Percentiles rank a stretch among this genome's conserved stretches.
These are phyloP conservation scores for Pseudolycoriella hygida DNA, from an alignment of 2,888 invertebrate genomes.

Conservation along the genomic window DNA sequence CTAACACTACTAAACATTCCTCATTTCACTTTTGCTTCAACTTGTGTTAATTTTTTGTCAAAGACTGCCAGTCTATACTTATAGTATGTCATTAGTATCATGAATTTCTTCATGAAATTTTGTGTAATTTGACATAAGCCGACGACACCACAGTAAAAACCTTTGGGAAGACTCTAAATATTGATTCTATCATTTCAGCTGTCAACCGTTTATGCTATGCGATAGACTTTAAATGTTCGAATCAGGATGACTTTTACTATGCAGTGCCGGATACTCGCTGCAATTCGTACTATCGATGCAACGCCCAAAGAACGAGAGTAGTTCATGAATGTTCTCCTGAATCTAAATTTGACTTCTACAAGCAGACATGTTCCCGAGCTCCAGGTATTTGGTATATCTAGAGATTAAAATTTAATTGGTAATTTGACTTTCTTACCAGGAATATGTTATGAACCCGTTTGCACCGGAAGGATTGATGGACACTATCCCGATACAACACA, in stretches of 20 bases:
- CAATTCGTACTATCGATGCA: slow-evolving; percentile 38
- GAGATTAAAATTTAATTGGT: background rate
- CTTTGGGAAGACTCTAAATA: background rate
- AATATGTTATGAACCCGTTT: slow-evolving; percentile 40
- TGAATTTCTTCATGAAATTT: too few relatives aligned
- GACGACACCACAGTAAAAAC: background rate
- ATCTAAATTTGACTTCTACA: slow-evolving; percentile 36
- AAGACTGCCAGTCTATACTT: too few relatives aligned
- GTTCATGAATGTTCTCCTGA: slow-evolving; percentile 35
- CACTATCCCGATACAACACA: slow-evolving; percentile 38
- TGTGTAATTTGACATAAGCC: too few relatives aligned
- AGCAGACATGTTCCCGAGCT: slow-evolving; percentile 34
- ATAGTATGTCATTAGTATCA: too few relatives aligned
- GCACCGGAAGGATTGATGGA: slow-evolving; percentile 37
- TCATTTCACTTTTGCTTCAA: too few relatives aligned
- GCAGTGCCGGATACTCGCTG: slow-evolving; percentile 39
- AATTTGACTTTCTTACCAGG: slow-evolving; percentile 17
- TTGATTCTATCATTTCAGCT: slow-evolving; percentile 2
- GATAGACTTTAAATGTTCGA: slow-evolving; percentile 16
- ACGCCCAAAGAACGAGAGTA: slow-evolving; percentile 19
- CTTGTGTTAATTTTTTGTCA: too few relatives aligned
- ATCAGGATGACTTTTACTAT: slow-evolving; percentile 23
- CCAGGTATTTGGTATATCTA: slow-evolving; percentile 18
- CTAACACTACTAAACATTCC: too few relatives aligned
- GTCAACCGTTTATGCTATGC: slow-evolving; percentile 5